These are phyloP conservation scores for Paramuricea clavata DNA, from an alignment of 92 coral and sea anemone genomes.

Conservation along the genomic window DNA sequence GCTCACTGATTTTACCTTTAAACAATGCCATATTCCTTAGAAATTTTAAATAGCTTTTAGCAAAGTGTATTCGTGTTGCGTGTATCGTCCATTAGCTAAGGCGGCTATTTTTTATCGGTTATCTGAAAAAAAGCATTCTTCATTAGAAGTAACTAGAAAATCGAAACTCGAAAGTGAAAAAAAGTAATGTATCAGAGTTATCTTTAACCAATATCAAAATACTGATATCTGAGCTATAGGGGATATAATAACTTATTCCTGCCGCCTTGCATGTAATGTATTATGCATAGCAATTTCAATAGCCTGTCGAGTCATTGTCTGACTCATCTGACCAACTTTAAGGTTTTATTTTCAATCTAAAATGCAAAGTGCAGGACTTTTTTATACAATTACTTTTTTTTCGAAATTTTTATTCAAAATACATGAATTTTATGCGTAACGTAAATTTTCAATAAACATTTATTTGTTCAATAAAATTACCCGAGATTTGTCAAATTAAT, in stretches of 20 bases:
- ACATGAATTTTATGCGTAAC: background rate
- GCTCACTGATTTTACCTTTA: background rate
- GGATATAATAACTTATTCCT: slow-evolving; percentile 25
- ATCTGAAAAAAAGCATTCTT: too few species aligned
- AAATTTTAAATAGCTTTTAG: background rate
- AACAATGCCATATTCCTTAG: background rate
- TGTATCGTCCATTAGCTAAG: background rate
- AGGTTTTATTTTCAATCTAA: background rate
- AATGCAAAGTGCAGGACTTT: background rate
- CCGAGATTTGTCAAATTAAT: background rate
- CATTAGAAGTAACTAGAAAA: too few species aligned
- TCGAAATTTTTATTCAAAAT: background rate
- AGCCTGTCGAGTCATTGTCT: slow-evolving; percentile 29
- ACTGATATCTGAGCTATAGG: slow-evolving; percentile 14
- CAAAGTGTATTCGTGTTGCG: background rate
- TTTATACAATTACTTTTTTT: background rate
- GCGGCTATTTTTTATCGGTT: background rate
- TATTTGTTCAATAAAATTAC: slow-evolving; percentile 26
- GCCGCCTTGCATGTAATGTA: slow-evolving; percentile 2
- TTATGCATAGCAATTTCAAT: slow-evolving; percentile 13
- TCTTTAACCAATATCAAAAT: slow-evolving; percentile 14
- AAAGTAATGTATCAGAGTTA: background rate
- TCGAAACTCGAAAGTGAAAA: too few species aligned
- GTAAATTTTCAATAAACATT: background rate
- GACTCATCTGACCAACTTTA: background rate